Base-by-base conservation (phyloP, 2,797 vertebrate species). In the Holocentrus rufus region DNA sequence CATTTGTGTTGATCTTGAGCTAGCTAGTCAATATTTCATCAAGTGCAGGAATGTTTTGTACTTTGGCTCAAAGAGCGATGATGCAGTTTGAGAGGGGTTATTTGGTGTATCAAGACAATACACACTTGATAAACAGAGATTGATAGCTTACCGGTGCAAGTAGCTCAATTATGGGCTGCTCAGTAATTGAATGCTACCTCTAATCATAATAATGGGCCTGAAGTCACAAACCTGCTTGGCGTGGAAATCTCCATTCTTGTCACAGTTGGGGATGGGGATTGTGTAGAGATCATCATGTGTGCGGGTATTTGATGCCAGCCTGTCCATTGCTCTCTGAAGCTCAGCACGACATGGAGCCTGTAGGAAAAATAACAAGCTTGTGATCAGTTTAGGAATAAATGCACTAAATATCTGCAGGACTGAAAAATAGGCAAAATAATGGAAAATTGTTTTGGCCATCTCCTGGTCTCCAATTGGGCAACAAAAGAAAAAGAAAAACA, bases 261-360 rank as follows among this genome's bases (percentile, higher is more conserved):
- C 96, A 63, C 97, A 98, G 94, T 97, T 98, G 80, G 97, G 97
- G 73, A 98, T 97, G 72, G 96, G 96, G 88, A 97, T 96, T 62
- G 94, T 93, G 10, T 96, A 96, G 77, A 98, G 93, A 70, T 97
- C 96, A 49, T 97, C 96, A 0, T 97, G 96, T 0, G 97, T 97
- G 53, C 96, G 95, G 72, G 92, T 93, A 79, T 95, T 96, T 0
- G 95, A 95, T 0, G 95, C 94, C 91, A 98, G 83, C 61, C 95
- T 89, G 87, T 97, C 96, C 90, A 97, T 70, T 0, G 96, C 96
- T 83, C 96, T 91, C 84, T 97, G 96, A 25, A 98, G 93, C 87
- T 97, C 95, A 0, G 95, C 95, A 63, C 97, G 96, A 82, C 97
- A 98, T 0, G 95, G 94, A 65, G 96, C 96, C 95, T 97, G 93